These are phyloP conservation scores for Gadus macrocephalus DNA, from an alignment of 2,113 vertebrate genomes.

Conservation along the genomic window DNA sequence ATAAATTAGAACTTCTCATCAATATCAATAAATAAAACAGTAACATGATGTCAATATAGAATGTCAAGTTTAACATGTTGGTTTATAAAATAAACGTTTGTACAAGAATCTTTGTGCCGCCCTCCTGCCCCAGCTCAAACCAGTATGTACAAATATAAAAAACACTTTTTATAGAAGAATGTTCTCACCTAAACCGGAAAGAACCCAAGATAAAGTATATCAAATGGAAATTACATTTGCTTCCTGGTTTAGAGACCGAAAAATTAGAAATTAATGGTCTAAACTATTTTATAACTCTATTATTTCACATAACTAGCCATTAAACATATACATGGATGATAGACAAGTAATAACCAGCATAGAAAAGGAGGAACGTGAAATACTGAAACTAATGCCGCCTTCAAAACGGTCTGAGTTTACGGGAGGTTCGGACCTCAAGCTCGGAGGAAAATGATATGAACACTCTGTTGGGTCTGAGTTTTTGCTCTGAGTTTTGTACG, in stretches of 20 bases:
- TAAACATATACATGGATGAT: conserved; percentile 17
- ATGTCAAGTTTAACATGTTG: conserved; percentile 61
- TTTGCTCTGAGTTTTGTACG: too few relatives aligned
- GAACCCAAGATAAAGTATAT: conserved; percentile 47
- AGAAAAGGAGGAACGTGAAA: neutral
- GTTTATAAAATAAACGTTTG: conserved; percentile 52
- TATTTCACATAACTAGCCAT: conserved; percentile 55
- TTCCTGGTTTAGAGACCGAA: conserved; percentile 65
- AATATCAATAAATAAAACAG: conserved; percentile 82
- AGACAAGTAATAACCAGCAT: conserved; percentile 30
- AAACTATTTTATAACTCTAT: conserved; percentile 51
- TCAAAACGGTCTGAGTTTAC: too few relatives aligned
- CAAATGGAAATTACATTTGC: conserved; percentile 53
- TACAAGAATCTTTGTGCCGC: conserved; percentile 35
- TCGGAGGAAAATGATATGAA: too few relatives aligned
- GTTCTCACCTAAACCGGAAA: conserved; percentile 75
- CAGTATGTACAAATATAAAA: conserved; percentile 76
- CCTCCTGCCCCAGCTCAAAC: conserved; percentile 47
- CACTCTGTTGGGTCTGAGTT: too few relatives aligned
- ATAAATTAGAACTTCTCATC: conserved; percentile 66
- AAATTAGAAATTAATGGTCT: conserved; percentile 63
- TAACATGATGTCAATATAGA: conserved; percentile 69
- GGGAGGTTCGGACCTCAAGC: too few relatives aligned
- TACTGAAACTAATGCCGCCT: too few relatives aligned
- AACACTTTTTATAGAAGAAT: conserved; percentile 49